Base-by-base conservation (phyloP, 1,140 invertebrate species). In the Liolophura sinensis region DNA sequence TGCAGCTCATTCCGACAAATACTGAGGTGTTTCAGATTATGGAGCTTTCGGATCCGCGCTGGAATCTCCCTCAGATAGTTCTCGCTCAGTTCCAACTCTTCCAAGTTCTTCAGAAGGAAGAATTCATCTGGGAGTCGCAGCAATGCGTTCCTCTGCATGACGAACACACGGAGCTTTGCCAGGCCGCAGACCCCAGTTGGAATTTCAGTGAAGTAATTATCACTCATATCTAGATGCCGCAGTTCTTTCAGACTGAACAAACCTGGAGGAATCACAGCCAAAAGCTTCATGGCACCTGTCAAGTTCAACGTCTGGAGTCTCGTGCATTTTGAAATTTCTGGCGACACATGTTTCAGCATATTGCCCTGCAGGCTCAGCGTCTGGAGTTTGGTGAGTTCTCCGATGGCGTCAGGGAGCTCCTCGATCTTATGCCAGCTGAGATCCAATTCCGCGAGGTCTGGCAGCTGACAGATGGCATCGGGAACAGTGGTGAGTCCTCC, bases 131-230 rank as follows among this genome's bases (percentile, higher is more conserved):
- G 79, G 14, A 82, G 62, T 55, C 74, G 60, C 20, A 77, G 67
- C 24, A 83, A 61, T 22, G 78, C 74, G 69, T 82, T 82, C n/a
- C 78, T 70, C 52, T 79, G 65, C 61, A 81, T 72, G 6, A 76
- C 67, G 49, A 82, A 73, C 57, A 73, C 70, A 25, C 70, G 68
- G 47, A 82, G 69, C 22, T 78, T 77, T 65, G 70, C 70, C 48
- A 82, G 64, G 0, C 74, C 75, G 22, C 70, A 67, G 12, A 82
- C 70, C 47, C 78, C 69, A 18, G 72, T 40, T 14, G 79, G 79
- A 50, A 82, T 76, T 56, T 79, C 76, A 11, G 76, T 77, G 59
- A 82, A 78, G 49, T 74, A 77, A 63, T 82, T 82, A 27, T 76
- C 75, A 49, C 74, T 79, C n/a, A 82, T 64, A 65, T 79, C 77